Evolutionary conservation across 2,113 vertebrate species (phyloP), one percentile per base, ranked within the genome.

Genomic region (Strix uralensis): DNA sequence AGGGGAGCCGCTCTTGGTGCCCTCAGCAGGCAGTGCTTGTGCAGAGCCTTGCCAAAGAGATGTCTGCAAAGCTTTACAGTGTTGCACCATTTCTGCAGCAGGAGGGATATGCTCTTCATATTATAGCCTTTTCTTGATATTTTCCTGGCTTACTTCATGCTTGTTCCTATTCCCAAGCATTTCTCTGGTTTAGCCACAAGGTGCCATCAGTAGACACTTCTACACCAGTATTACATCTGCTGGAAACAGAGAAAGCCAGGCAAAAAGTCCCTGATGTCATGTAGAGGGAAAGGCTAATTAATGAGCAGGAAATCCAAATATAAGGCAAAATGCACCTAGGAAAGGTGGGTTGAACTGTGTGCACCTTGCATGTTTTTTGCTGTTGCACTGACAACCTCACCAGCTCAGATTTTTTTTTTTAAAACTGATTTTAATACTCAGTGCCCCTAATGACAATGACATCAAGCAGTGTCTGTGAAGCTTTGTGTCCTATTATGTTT

Each of bases 171-270:
- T 86, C 51, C 38, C 67, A 55, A 81, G 96, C 93, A 96, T 96
- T 98, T 97, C 97, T 94, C 90, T 71, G 27, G 44, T 85, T 97
- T 55, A 96, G 87, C 97, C 97, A 98, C 96, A 95, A 98, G 97
- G 96, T 97, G 97, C 96, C 97, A 97, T 97, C 97, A 97, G 91
- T 25, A 96, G 85, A 92, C 96, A 58, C 82, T 71, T 36, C 47
- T 92, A 90, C 23, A 70, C 18, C 34, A 15, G 7, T 3, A 2
- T 26, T 38, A 14, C 11, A 5, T 66, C 63, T 5, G 2, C 55
- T 67, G 67, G 54, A 67, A 69, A 7, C 1, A 11, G 13, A 78
- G 79, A 38, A 52, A 83, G 17, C 8, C 19, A 8, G 58, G 55
- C 47, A 93, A 62, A 77, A 94, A 13, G 21, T 38, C 30, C 19